Evolutionary conservation across 2,113 vertebrate genomes (phyloP), one percentile per base, ranked within the genome.

Genomic region (Poeciliopsis prolifica): DNA sequence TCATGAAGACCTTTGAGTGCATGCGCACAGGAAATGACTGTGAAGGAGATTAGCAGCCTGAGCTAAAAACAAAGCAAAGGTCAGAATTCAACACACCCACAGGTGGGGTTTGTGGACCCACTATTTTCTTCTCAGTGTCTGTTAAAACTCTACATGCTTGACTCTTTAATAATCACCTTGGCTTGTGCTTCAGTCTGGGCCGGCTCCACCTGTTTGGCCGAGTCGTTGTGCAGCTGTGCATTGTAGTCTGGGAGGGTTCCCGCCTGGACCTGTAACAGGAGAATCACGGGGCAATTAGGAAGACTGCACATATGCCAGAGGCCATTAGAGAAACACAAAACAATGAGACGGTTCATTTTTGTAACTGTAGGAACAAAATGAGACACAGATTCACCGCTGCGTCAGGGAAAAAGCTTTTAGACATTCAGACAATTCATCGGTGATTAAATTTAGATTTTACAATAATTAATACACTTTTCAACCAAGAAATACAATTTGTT

Each of bases 161-260:
- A 61, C 61, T 72, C 17, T 54, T 68, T 28, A 40, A 78, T 70
- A 54, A 54, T 90, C 84, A 95, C 94, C 93, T 95, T 94, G 88
- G 93, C 91, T 86, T 93, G 93, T 91, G 93, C 89, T 91, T 94
- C 92, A 62, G 88, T 93, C 85, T 88, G 93, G 79, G 93, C 74
- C 24, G 91, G 74, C 87, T 94, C 94, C 87, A 80, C 87, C 79
- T 88, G 92, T 78, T 93, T 94, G 86, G 78, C 87, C 19, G 91
- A 79, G 75, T 94, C 93, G 79, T 87, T 92, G 87, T 91, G 90
- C 85, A 89, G 88, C 87, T 92, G 92, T 85, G 92, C 79, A 70
- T 88, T 92, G 88, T 91, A 91, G 68, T 94, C 93, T 76, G 93
- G 90, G 87, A 91, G 91, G 69, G 94, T 92, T 75, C 92, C 94